phyloP scores from a whole-genome alignment of 2,888 invertebrate species.

The Ectropis crepuscularia region DNA sequence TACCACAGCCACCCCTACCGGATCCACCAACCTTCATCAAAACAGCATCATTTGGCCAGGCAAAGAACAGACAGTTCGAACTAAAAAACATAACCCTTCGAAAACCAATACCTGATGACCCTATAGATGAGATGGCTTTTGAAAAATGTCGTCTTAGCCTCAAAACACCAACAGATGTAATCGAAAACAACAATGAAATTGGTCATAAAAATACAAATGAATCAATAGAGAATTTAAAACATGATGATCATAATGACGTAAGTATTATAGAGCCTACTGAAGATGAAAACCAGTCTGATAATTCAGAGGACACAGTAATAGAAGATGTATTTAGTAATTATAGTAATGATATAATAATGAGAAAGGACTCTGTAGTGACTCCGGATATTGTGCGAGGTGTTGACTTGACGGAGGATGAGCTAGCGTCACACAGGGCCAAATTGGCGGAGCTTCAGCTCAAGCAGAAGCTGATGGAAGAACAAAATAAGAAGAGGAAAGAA shows the following conservation, averaged over 20 bases:
- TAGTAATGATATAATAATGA: slow-evolving; percentile 22
- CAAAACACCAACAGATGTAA: slow-evolving; percentile 48
- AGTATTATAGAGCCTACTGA: slow-evolving; percentile 41
- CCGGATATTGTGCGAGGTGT: slow-evolving; percentile 69
- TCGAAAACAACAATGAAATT: slow-evolving; percentile 26
- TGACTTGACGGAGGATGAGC: slow-evolving; percentile 69
- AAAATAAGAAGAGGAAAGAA: slow-evolving; percentile 90
- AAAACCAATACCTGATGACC: slow-evolving; percentile 64
- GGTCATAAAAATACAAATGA: not conserved
- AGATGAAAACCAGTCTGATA: slow-evolving; percentile 6
- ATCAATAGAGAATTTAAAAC: not conserved
- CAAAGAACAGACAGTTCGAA: slow-evolving; percentile 32
- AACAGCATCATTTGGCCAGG: slow-evolving; percentile 20
- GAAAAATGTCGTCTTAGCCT: slow-evolving; percentile 75
- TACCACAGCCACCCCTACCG: not conserved
- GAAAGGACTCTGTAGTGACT: slow-evolving; percentile 42
- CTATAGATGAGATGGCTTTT: slow-evolving; percentile 65
- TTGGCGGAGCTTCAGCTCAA: slow-evolving; percentile 88
- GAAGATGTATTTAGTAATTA: slow-evolving; percentile 20
- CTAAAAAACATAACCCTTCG: slow-evolving; percentile 41
- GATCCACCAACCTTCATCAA: slow-evolving; percentile 13
- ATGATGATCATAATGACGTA: slow-evolving; percentile 42
- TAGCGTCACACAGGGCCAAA: slow-evolving; percentile 78
- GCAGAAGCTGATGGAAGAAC: slow-evolving; percentile 91
- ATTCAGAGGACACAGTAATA: slow-evolving; percentile 31